A percentile compares a stretch with the other conserved stretches of the same genome.
phyloP scores from a whole-genome alignment of 2,797 vertebrate genomes.

The Mormyrus proboscirostris region DNA sequence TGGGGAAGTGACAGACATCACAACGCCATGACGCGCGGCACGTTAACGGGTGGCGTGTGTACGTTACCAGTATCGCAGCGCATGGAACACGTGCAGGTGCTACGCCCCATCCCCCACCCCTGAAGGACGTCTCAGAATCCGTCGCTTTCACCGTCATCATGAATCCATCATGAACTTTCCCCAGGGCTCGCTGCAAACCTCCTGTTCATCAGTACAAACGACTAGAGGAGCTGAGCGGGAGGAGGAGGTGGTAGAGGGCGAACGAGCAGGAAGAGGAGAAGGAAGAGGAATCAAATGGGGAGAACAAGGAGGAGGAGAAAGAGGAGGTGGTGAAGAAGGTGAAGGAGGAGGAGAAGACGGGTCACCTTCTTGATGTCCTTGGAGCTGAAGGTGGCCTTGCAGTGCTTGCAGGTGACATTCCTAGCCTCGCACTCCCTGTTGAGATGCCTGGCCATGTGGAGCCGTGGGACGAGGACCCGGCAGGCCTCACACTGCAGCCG shows the following conservation, averaged over 20 bases:
- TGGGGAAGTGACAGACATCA: constrained; percentile 42
- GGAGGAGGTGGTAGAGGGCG: neutral
- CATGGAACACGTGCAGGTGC: neutral
- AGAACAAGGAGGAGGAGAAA: neutral
- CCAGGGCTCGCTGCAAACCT: neutral
- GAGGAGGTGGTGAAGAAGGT: neutral
- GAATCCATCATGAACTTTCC: neutral
- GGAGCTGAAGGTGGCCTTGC: constrained; percentile 64
- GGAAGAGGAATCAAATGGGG: neutral
- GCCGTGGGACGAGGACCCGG: constrained; percentile 48
- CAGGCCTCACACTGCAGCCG: constrained; percentile 65
- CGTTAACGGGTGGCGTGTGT: neutral
- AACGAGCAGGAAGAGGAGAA: neutral
- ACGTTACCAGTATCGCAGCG: neutral
- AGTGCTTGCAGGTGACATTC: constrained; percentile 73
- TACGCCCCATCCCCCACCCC: neutral
- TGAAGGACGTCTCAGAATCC: neutral
- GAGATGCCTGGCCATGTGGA: constrained; percentile 64
- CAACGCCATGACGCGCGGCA: neutral
- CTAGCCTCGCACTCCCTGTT: constrained; percentile 71
- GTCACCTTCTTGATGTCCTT: constrained; percentile 71
- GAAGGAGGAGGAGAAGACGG: neutral
- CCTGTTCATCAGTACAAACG: neutral
- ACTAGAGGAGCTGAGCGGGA: neutral
- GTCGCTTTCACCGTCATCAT: neutral